A percentile compares a stretch with the other conserved stretches of the same genome.
These are phyloP conservation scores for Lasioglossum malachurum DNA, from an alignment of 2,888 invertebrate species.

Conservation along the genomic window DNA sequence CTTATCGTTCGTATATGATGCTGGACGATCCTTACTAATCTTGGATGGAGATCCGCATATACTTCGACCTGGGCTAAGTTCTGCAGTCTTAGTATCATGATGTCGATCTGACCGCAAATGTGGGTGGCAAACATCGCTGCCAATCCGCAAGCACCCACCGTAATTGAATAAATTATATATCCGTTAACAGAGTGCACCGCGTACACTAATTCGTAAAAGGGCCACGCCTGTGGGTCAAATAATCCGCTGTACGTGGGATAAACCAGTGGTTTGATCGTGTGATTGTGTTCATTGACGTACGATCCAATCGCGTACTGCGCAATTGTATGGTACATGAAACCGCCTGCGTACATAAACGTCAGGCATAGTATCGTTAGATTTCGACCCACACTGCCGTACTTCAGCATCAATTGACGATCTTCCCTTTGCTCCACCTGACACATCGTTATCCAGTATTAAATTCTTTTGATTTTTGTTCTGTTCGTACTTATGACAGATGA, in stretches of 20 bases:
- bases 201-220: conserved; percentile 76
- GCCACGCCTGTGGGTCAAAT: conserved; percentile 67
- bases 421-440: conserved; percentile 44
- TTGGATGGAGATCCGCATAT: conserved; percentile 2
- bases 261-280: conserved; percentile 65
- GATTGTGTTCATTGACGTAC: conserved; percentile 50
- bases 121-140: conserved; percentile 68
- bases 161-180: conserved; percentile 69
- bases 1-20: conserved; percentile 34
- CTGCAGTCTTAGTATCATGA: conserved; percentile 42
- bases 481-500: background rate
- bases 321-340: conserved; percentile 55
- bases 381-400: conserved; percentile 70
- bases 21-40: conserved; percentile 58
- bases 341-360: conserved; percentile 61
- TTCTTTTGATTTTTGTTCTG: background rate
- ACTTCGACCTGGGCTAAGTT: background rate
- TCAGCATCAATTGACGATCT: conserved; percentile 69
- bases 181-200: conserved; percentile 68
- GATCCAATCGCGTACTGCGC: conserved; percentile 41
- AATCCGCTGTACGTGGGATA: conserved; percentile 67
- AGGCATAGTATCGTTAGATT: conserved; percentile 62
- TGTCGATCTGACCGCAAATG: conserved; percentile 68
- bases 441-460: conserved; percentile 16
- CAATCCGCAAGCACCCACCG: conserved; percentile 64